Percentiles rank a stretch among this genome's conserved stretches.
Evolutionary conservation across 2,113 vertebrate genomes (phyloP).

Genomic region (Xenopus laevis): DNA sequence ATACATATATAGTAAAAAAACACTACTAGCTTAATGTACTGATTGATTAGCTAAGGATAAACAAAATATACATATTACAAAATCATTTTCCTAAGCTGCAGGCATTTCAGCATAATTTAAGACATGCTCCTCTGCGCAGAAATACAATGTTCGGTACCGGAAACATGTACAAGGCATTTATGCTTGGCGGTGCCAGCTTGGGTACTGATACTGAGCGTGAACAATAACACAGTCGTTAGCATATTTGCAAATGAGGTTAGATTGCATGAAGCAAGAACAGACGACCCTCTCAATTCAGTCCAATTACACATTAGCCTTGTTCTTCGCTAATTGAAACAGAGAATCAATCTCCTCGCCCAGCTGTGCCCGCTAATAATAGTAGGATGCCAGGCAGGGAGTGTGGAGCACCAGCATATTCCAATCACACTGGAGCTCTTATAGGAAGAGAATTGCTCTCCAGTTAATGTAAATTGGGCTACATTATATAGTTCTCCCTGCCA

Average conservation of each 20-base stretch:
- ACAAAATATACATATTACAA: too few species aligned
- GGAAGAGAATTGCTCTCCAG: background rate
- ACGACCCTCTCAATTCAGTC: background rate
- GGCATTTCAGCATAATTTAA: too few species aligned
- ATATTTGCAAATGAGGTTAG: slow-evolving; percentile 2
- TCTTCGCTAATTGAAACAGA: slow-evolving; percentile 1
- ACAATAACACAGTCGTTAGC: background rate
- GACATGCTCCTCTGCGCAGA: background rate
- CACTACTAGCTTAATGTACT: too few species aligned
- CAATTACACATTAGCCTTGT: slow-evolving; percentile 3
- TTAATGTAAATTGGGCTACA: background rate
- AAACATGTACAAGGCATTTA: background rate
- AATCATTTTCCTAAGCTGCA: too few species aligned
- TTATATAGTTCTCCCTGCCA: background rate
- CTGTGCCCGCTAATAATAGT: background rate
- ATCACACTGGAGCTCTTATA: background rate
- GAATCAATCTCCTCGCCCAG: background rate
- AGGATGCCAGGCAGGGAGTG: background rate
- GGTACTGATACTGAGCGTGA: background rate
- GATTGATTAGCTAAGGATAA: too few species aligned
- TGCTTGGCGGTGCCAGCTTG: background rate
- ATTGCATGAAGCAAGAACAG: background rate
- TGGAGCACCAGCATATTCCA: background rate
- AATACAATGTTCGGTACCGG: background rate
- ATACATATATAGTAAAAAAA: too few species aligned